A percentile compares a stretch with the other conserved stretches of the same genome.
Evolutionary conservation across 2,113 vertebrate species (phyloP).

Genomic region (Anthoscopus minutus): DNA sequence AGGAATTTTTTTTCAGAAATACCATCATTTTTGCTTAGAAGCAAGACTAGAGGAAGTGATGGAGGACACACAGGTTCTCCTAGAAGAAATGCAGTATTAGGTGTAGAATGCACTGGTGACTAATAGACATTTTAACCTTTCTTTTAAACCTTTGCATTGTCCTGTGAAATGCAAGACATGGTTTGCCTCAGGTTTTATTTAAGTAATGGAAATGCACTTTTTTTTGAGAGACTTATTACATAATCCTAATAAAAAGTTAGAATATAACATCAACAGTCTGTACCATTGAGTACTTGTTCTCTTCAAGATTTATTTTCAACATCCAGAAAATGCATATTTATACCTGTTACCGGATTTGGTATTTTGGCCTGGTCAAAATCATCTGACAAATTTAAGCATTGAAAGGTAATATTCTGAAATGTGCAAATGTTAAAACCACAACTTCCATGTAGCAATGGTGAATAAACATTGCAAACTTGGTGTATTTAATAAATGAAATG

Average conservation of each 20-base stretch:
- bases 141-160: not conserved
- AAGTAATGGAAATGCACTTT: not conserved
- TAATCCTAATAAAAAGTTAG: not conserved
- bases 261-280: not conserved
- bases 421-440: conserved; percentile 6
- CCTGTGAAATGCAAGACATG: not conserved
- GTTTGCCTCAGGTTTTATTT: not conserved
- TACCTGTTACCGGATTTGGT: not conserved
- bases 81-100: not conserved
- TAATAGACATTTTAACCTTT: not conserved
- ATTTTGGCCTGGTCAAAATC: conserved; percentile 37
- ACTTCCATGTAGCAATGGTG: not conserved
- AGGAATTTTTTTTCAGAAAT: not conserved
- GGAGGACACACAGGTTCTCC: not conserved
- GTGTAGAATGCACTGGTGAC: not conserved
- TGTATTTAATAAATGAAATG: not conserved
- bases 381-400: not conserved
- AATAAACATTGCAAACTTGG: not conserved
- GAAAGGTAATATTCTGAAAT: conserved; percentile 22
- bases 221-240: not conserved
- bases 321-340: not conserved
- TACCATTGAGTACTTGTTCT: not conserved
- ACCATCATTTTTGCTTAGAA: not conserved
- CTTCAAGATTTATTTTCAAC: not conserved
- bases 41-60: not conserved